These are phyloP conservation scores for Dromiciops gliroides DNA, from an alignment of 2,113 vertebrate species.

Conservation along the genomic window DNA sequence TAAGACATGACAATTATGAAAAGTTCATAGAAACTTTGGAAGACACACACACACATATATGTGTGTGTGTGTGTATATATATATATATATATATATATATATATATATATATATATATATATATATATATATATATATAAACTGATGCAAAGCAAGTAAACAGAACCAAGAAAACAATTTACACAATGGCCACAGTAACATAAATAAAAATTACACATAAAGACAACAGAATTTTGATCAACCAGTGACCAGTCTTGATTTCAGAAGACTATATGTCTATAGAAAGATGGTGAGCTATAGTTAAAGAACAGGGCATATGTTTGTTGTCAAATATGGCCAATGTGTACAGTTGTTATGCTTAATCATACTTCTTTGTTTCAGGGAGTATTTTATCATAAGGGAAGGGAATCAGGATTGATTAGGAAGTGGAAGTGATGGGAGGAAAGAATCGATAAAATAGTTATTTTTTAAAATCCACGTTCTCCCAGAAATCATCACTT, in stretches of 20 bases:
- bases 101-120: no score
- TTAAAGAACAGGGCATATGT: neutral
- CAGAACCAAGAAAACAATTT: neutral
- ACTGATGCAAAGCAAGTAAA: neutral
- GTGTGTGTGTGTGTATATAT: no score
- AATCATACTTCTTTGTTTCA: neutral
- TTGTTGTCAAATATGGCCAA: neutral
- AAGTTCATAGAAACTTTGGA: neutral
- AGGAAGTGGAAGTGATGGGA: neutral
- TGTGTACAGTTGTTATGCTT: neutral
- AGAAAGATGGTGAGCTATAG: neutral
- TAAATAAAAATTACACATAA: neutral
- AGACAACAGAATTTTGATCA: neutral
- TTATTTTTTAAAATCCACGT: neutral
- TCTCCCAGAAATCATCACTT: neutral
- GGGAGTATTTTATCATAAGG: neutral
- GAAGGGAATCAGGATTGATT: neutral
- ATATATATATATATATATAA: no score
- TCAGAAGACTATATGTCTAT: neutral
- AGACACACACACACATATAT: no score
- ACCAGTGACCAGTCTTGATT: neutral
- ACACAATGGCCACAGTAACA: neutral
- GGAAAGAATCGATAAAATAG: neutral
- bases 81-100: no score
- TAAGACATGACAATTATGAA: neutral